Evolutionary conservation across 2,797 vertebrate genomes (phyloP).

Genomic region (Cheirogaleus major): DNA sequence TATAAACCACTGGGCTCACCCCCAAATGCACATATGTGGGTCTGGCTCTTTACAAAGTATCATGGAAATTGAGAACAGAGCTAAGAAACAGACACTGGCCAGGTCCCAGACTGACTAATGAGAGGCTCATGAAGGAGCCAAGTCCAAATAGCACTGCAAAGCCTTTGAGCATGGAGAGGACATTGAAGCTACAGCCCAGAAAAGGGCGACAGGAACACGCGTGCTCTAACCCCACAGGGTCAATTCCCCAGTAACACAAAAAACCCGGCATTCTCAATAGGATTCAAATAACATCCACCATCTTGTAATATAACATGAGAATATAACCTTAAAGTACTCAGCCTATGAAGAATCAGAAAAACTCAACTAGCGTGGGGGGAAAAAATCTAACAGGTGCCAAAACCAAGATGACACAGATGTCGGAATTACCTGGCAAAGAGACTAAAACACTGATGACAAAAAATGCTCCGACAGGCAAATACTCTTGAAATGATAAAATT

Average conservation of each 20-base stretch:
- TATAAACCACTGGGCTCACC: neutral
- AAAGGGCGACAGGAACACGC: neutral
- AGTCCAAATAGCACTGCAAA: neutral
- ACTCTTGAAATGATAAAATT: neutral
- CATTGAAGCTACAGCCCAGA: neutral
- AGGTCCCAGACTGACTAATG: neutral
- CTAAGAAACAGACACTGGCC: neutral
- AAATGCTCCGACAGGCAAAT: neutral
- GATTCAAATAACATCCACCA: neutral
- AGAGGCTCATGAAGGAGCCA: neutral
- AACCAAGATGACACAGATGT: too few relatives aligned
- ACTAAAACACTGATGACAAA: neutral
- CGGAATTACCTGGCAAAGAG: neutral
- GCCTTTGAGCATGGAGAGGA: neutral
- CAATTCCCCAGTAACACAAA: neutral
- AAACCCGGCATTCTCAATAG: neutral
- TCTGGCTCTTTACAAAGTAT: neutral
- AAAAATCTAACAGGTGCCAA: neutral
- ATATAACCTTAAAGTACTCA: neutral
- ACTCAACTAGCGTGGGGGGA: neutral
- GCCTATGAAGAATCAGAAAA: neutral
- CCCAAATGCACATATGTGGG: rapidly evolving
- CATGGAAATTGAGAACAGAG: neutral
- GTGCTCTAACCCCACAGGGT: neutral
- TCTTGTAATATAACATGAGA: neutral